Percentiles rank a stretch among this genome's conserved stretches.
These are phyloP conservation scores for Hirtodrosophila alboralis DNA, from an alignment of 2,888 invertebrate genomes.

Conservation along the genomic window DNA sequence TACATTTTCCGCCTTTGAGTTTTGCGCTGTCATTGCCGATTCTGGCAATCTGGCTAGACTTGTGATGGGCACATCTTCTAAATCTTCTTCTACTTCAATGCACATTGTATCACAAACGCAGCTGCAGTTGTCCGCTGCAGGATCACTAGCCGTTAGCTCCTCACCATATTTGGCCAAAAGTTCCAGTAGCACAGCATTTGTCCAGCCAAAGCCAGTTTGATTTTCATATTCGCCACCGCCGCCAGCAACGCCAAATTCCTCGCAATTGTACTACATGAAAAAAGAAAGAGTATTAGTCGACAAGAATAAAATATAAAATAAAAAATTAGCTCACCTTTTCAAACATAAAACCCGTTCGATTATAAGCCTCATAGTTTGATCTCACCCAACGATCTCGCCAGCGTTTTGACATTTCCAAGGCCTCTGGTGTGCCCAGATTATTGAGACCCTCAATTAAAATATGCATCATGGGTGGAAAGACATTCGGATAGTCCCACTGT, in stretches of 20 bases:
- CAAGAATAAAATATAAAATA: too few species aligned
- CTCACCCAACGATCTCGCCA: constrained; percentile 92
- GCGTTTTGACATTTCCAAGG: constrained; percentile 87
- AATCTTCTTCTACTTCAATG: too few species aligned
- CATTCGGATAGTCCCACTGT: constrained; percentile 97
- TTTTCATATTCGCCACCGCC: constrained; percentile 94
- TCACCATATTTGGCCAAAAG: constrained; percentile 89
- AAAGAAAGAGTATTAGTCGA: not conserved
- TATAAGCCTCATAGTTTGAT: constrained; percentile 90
- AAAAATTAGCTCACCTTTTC: constrained; percentile 88
- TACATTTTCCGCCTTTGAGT: constrained; percentile 3
- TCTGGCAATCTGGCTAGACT: constrained; percentile 19
- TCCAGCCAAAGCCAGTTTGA: constrained; percentile 97
- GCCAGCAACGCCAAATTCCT: constrained; percentile 87
- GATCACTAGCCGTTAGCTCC: constrained; percentile 52
- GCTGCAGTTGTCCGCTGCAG: accelerated
- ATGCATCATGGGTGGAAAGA: constrained; percentile 96
- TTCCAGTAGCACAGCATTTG: constrained; percentile 94
- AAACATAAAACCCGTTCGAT: constrained; percentile 89
- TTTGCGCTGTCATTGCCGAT: not conserved
- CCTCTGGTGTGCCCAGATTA: constrained; percentile 87
- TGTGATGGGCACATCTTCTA: constrained; percentile 28
- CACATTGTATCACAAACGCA: not conserved
- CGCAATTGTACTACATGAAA: constrained; percentile 87
- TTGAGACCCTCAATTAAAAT: constrained; percentile 91